phyloP scores from a whole-genome alignment of 2,113 vertebrate genomes.

The Gnathonemus echidnorhynchus region DNA sequence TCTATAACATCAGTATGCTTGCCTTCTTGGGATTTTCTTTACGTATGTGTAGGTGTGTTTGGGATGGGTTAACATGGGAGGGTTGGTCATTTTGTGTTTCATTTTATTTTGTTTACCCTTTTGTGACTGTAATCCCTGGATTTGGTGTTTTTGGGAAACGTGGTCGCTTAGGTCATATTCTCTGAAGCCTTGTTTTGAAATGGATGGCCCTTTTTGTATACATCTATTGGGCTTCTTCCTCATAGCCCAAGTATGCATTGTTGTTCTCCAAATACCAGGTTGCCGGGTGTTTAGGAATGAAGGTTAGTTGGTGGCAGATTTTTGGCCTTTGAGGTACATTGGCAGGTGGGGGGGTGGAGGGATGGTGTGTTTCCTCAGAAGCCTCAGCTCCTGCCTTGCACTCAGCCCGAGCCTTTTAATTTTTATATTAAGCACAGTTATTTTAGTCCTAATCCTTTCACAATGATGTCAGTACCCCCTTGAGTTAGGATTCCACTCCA shows the following conservation, averaged over 20 bases:
- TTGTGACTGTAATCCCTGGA: not conserved
- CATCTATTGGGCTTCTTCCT: not conserved
- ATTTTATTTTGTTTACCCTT: not conserved
- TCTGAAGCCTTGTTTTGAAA: not conserved
- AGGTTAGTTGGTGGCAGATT: constrained; percentile 12
- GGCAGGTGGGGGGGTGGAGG: not conserved
- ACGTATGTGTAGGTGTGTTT: not conserved
- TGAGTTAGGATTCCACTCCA: not conserved
- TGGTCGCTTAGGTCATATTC: not conserved
- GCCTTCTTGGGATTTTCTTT: not conserved
- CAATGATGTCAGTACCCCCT: not conserved
- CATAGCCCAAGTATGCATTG: not conserved
- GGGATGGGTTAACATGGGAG: not conserved
- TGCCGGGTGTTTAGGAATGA: not conserved
- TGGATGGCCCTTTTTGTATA: constrained; percentile 3
- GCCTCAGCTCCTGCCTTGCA: not conserved
- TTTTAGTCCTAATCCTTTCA: not conserved
- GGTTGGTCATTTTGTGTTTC: constrained; percentile 2
- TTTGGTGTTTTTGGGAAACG: not conserved
- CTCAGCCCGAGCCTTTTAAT: not conserved
- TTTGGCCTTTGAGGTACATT: not conserved
- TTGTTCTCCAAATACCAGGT: not conserved
- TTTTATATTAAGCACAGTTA: not conserved
- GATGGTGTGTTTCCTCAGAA: not conserved
- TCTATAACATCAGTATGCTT: constrained; percentile 4